Evolutionary conservation across 2,888 invertebrate species (phyloP), one percentile per base, ranked within the genome.

Genomic region (Brachylomia viminalis): DNA sequence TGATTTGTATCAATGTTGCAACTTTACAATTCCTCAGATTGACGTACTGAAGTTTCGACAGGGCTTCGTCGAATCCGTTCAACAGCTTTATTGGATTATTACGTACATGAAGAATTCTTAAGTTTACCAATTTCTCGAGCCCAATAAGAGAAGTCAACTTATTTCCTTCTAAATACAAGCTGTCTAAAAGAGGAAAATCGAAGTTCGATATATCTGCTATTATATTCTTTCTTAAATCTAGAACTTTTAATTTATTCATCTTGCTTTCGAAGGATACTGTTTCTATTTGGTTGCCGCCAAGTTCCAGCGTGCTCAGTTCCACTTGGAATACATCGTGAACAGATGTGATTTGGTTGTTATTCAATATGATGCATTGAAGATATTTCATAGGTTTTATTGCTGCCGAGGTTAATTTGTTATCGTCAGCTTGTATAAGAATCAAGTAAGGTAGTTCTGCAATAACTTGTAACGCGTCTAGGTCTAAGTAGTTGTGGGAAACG

Each of bases 111-210:
- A 99, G 93, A 30, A 98, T 97, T 79, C 97, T 97, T 77, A 99
- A 92, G 87, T 97, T 97, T 0, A 91, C 90, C 85, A 98, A 94
- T 59, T 92, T 94, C 27, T 97, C 96, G n/a, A 98, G 86, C 6
- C 97, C 97, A 59, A 97, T 95, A n/a, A 98, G 89, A 33, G 91
- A 94, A 0, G 95, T 95, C 67, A 98, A 97, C 58, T 97, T 97
- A 92, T 98, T 98, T 72, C 98, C 97, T 66, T 98, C 98, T 76
- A 98, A 92, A 92, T 98, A 98, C 1, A 99, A 94, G 85, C 98
- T 98, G 87, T 98, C 97, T 82, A 99, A 84, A 49, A 92, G 94
- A 0, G 95, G 93, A 64, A 97, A 97, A 79, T 96, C 93, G 1
- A 95, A 89, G 67, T 96, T 95, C 0, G 91, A 86, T 1, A 97